phyloP scores from a whole-genome alignment of 2,113 vertebrate genomes.

The Platanista minor region DNA sequence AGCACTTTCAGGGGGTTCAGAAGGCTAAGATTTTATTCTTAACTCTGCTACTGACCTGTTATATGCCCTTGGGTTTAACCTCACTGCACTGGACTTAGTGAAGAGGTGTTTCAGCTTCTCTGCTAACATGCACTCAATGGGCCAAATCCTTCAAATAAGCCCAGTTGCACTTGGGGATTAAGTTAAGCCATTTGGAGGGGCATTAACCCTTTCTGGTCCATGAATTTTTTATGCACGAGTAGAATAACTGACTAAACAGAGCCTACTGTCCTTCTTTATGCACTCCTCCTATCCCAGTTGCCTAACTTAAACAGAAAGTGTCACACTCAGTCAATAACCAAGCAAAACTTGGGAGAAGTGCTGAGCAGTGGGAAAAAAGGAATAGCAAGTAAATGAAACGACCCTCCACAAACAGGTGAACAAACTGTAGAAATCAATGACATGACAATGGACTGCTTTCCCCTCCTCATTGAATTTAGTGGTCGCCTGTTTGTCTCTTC shows the following conservation, averaged over 20 bases:
- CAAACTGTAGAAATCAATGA: conserved; percentile 65
- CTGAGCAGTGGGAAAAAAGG: conserved; percentile 58
- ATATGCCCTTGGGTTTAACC: conserved; percentile 66
- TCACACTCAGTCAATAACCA: conserved; percentile 62
- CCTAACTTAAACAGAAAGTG: conserved; percentile 55
- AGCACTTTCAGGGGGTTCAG: conserved; percentile 37
- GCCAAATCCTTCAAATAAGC: conserved; percentile 69
- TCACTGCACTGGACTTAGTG: conserved; percentile 48
- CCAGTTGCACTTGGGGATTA: conserved; percentile 63
- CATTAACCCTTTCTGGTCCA: conserved; percentile 74
- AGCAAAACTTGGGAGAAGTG: conserved; percentile 59
- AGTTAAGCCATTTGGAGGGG: conserved; percentile 67
- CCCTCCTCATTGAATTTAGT: conserved; percentile 48
- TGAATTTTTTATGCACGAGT: conserved; percentile 64
- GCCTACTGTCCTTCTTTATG: conserved; percentile 35
- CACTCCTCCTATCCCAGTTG: background rate
- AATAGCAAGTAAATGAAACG: conserved; percentile 65
- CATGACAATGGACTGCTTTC: conserved; percentile 50
- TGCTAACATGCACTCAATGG: conserved; percentile 63
- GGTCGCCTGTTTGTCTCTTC: conserved; percentile 36
- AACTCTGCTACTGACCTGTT: conserved; percentile 51
- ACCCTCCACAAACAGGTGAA: conserved; percentile 70
- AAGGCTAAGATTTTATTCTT: conserved; percentile 56
- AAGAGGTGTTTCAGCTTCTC: conserved; percentile 55
- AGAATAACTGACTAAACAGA: conserved; percentile 55